Evolutionary conservation across 2,113 vertebrate species (phyloP), one percentile per base, ranked within the genome.

Genomic region (Mungos mungo): DNA sequence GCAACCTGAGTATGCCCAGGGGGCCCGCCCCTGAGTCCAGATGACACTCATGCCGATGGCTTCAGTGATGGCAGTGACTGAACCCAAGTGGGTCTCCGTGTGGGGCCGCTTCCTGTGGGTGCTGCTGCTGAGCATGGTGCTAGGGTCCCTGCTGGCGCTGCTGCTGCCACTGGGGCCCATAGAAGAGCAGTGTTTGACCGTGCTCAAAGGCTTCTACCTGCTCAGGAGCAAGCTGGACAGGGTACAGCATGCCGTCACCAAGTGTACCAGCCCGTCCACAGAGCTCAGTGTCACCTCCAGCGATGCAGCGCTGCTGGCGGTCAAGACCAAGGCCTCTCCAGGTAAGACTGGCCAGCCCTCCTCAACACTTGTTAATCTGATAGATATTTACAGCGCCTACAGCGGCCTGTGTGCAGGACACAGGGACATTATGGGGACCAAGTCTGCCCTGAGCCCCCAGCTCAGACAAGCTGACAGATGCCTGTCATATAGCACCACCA

Each of bases 231-330:
- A 98, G 68, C 92, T 99, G 94, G 99, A 99, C 85, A 99, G 92
- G 3, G 25, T 81, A 12, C 93, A 97, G 96, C 93, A 86, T 47
- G 0, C 97, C 11, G 0, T 96, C 15, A 38, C 96, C 91, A 97
- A 96, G 7, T 82, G 98, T 57, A 50, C 97, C 0, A 99, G 98
- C 5, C 99, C 98, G 0, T 99, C 98, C 5, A 99, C 99, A 0
- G 99, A 99, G 76, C 99, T 99, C 94, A 99, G 99, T 0, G 98
- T 99, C 13, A 98, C 99, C 63, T 99, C 99, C 54, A 98, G 98
- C 0, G 99, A 98, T 0, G 95, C 99, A 0, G 99, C 99, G 82
- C 97, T 99, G 65, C 98, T 99, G 97, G 99, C 99, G 76, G 98
- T 98, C 68, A 99, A 98, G 95, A 96, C 98, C 96, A 99, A 99